Conservation (phyloP, 1,140 invertebrate species). For the Papilio polytes region DNA sequence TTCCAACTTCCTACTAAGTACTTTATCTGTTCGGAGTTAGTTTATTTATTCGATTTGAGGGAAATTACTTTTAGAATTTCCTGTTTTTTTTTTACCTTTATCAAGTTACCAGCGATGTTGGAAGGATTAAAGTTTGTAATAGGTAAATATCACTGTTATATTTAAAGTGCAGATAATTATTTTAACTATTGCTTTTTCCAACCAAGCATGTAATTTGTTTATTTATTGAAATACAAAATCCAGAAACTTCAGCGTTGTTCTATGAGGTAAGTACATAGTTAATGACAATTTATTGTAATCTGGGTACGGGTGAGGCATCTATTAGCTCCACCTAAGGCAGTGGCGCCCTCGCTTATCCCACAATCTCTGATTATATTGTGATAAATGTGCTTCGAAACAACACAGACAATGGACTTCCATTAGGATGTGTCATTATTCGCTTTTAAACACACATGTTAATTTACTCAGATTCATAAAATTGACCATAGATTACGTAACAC, state of each 20-base stretch:
- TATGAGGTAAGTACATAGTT: neutral
- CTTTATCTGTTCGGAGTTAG: slow-evolving; percentile 15
- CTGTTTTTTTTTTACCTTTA: neutral
- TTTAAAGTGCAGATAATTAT: too few species aligned
- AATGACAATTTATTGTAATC: neutral
- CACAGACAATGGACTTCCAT: slow-evolving; percentile 2
- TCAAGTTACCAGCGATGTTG: neutral
- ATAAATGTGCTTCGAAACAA: slow-evolving; percentile 9
- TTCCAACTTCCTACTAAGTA: slow-evolving; percentile 9
- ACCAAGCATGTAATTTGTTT: too few species aligned
- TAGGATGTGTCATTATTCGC: slow-evolving; percentile 7
- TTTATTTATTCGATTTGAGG: slow-evolving; percentile 18
- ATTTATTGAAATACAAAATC: too few species aligned
- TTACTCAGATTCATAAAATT: neutral
- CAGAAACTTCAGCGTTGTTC: neutral
- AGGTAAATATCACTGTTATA: too few species aligned
- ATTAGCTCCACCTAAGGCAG: neutral
- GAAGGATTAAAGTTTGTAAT: neutral
- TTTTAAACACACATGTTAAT: neutral
- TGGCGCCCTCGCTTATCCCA: neutral
- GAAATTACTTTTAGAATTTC: neutral
- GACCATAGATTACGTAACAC: neutral
- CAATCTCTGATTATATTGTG: slow-evolving; percentile 12
- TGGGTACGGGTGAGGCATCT: neutral
- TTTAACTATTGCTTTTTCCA: too few species aligned